These are phyloP conservation scores for Quadriops clusia DNA, from an alignment of 2,888 invertebrate species.

Conservation along the genomic window DNA sequence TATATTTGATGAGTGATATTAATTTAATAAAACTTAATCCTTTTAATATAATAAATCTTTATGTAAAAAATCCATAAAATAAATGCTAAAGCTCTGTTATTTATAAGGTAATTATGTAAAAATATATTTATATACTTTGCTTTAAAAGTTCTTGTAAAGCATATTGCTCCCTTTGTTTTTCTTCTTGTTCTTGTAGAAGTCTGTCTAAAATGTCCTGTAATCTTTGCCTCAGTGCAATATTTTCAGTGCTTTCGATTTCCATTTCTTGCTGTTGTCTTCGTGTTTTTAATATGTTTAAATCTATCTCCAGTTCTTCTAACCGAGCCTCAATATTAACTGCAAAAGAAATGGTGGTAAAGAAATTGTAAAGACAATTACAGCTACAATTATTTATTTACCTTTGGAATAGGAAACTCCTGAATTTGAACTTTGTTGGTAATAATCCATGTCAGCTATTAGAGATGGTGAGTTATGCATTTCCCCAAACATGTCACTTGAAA, in stretches of 20 bases:
- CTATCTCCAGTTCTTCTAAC: slow-evolving; percentile 58
- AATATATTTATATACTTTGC: no score
- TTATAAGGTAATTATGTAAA: no score
- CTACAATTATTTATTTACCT: no score
- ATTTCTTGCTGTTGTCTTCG: slow-evolving; percentile 67
- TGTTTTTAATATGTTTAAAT: slow-evolving; percentile 62
- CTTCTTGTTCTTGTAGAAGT: slow-evolving; percentile 65
- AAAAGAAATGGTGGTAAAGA: no score
- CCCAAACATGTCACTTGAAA: slow-evolving; percentile 49
- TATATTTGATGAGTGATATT: no score
- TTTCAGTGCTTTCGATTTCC: slow-evolving; percentile 77
- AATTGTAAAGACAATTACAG: no score
- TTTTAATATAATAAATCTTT: no score
- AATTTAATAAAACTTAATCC: no score
- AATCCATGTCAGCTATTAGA: slow-evolving; percentile 31
- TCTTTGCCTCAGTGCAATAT: slow-evolving; percentile 66
- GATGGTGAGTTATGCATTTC: slow-evolving; percentile 30
- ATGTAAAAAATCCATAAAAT: no score
- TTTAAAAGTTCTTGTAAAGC: slow-evolving; percentile 31
- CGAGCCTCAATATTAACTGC: slow-evolving; percentile 38
- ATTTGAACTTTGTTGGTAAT: slow-evolving; percentile 25
- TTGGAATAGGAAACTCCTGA: no score
- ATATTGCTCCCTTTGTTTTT: slow-evolving; percentile 56
- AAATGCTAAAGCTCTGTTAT: no score
- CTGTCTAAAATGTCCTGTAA: slow-evolving; percentile 68